phyloP scores from a whole-genome alignment of 2,113 vertebrate species.

The Leptobrachium leishanense region DNA sequence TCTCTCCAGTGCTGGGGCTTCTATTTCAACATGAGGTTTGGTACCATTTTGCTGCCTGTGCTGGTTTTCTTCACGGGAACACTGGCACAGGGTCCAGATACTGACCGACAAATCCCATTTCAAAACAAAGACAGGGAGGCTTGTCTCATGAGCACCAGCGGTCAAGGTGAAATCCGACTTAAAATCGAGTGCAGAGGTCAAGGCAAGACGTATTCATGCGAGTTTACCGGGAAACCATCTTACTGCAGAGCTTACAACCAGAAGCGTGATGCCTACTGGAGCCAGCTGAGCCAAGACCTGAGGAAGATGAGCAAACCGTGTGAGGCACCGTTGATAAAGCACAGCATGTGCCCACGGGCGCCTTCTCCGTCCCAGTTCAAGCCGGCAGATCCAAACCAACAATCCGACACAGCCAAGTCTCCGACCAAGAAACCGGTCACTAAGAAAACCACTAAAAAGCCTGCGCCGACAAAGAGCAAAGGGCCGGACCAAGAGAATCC shows the following conservation, averaged over 20 bases:
- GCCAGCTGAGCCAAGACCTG: slow-evolving; percentile 70
- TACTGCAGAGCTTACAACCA: slow-evolving; percentile 70
- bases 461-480: slow-evolving; percentile 35
- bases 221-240: slow-evolving; percentile 70
- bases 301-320: slow-evolving; percentile 71
- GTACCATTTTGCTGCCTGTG: slow-evolving; percentile 60
- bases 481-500: slow-evolving; percentile 46
- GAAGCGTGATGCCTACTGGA: slow-evolving; percentile 75
- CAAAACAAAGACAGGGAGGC: slow-evolving; percentile 67
- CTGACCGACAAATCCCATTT: slow-evolving; percentile 71
- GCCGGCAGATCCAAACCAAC: slow-evolving; percentile 53
- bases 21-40: slow-evolving; percentile 67
- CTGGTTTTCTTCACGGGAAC: slow-evolving; percentile 60
- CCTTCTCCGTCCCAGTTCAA: slow-evolving; percentile 69
- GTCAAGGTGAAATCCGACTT: slow-evolving; percentile 62
- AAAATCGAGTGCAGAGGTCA: slow-evolving; percentile 66
- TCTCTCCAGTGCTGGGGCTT: background rate
- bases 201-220: slow-evolving; percentile 73
- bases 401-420: slow-evolving; percentile 4
- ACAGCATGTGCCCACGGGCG: slow-evolving; percentile 74
- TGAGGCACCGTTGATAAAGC: slow-evolving; percentile 59
- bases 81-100: slow-evolving; percentile 59
- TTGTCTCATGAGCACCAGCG: slow-evolving; percentile 68
- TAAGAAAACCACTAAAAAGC: slow-evolving; percentile 36
- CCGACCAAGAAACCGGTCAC: slow-evolving; percentile 35